phyloP scores from a whole-genome alignment of 2,113 vertebrate genomes.

The Sarotherodon lohbergeri region DNA sequence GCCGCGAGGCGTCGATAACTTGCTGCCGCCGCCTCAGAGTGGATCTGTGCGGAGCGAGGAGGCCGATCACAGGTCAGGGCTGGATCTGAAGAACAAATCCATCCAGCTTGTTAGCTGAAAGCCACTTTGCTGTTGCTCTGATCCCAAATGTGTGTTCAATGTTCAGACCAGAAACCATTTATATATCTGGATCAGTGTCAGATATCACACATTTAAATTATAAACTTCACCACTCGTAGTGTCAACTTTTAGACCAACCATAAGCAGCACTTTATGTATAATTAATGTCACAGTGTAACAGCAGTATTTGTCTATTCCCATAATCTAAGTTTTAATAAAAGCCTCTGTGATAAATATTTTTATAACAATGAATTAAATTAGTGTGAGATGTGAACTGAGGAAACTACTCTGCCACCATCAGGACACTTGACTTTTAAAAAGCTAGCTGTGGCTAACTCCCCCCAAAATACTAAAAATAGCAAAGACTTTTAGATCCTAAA shows the following conservation, averaged over 20 bases:
- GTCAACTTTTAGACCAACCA: neutral
- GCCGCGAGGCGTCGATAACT: conserved; percentile 12
- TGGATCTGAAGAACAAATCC: conserved; percentile 12
- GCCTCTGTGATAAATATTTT: neutral
- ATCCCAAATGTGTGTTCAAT: neutral
- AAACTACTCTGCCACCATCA: neutral
- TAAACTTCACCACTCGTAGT: neutral
- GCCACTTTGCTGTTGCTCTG: neutral
- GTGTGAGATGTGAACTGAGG: neutral
- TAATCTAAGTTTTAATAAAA: neutral
- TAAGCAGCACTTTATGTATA: neutral
- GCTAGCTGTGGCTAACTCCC: neutral
- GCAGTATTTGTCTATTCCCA: neutral
- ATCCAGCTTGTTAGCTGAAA: conserved; percentile 41
- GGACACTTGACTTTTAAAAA: neutral
- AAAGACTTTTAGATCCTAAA: neutral
- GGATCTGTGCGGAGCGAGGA: neutral
- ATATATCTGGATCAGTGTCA: neutral
- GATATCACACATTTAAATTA: neutral
- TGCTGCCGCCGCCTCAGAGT: neutral
- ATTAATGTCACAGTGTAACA: neutral
- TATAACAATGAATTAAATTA: neutral
- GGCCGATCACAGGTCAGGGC: conserved; percentile 29
- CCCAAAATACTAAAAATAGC: neutral
- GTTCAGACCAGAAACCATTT: neutral